Conservation (phyloP, 2,888 invertebrate species). For the Glaucopsyche alexis region DNA sequence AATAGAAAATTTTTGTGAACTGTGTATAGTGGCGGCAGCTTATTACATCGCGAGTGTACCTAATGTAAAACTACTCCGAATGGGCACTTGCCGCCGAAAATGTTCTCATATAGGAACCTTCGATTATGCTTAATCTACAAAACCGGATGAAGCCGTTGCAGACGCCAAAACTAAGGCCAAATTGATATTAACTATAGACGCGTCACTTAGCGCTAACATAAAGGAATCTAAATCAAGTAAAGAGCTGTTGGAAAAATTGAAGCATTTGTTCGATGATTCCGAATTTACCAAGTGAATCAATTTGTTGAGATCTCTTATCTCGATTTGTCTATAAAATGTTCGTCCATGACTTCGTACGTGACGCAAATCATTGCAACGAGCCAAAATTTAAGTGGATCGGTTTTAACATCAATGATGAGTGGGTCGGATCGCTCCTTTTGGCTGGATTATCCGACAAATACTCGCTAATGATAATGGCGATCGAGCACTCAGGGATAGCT, state of each 20-base stretch:
- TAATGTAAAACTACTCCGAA: not conserved
- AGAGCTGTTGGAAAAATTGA: slow-evolving; percentile 5
- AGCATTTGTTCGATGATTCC: slow-evolving; percentile 21
- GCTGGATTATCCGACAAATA: slow-evolving; percentile 31
- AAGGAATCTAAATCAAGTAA: not conserved
- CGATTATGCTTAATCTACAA: slow-evolving; percentile 29
- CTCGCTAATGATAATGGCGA: slow-evolving; percentile 33
- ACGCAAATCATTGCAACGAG: slow-evolving; percentile 14
- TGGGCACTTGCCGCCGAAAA: slow-evolving; percentile 36
- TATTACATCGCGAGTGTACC: slow-evolving; percentile 36
- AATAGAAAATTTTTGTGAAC: too few relatives aligned
- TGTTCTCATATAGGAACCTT: slow-evolving; percentile 34
- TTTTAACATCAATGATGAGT: slow-evolving; percentile 22
- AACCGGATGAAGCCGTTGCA: slow-evolving; percentile 15
- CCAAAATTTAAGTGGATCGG: slow-evolving; percentile 1
- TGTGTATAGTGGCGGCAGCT: too few relatives aligned
- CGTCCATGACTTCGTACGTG: slow-evolving; percentile 18
- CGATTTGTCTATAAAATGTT: slow-evolving; percentile 11
- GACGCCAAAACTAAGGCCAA: too few relatives aligned
- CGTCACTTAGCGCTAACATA: not conserved
- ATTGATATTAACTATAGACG: slow-evolving; percentile 23
- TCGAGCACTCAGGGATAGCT: slow-evolving; percentile 29
- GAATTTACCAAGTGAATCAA: too few relatives aligned
- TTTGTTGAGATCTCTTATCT: too few relatives aligned
- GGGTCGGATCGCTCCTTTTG: slow-evolving; percentile 31